phyloP scores from a whole-genome alignment of 1,140 invertebrate species.

The Lycorma delicatula region DNA sequence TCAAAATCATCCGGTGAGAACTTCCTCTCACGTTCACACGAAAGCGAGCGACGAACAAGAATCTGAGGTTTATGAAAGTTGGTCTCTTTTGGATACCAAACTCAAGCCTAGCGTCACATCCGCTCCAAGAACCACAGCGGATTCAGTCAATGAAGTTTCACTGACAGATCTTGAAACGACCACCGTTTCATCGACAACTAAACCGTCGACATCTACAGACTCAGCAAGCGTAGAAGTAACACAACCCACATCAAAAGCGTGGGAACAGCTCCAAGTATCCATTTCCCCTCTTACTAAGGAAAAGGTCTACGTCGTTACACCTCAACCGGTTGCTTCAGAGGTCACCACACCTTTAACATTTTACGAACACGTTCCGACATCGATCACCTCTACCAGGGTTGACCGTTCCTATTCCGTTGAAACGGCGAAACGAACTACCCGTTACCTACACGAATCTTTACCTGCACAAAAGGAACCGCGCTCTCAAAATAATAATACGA shows the following conservation, averaged over 20 bases:
- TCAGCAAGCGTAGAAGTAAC: slow-evolving; percentile 2
- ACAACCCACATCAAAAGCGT: slow-evolving; percentile 33
- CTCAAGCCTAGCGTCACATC: slow-evolving; percentile 20
- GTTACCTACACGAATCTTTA: not conserved
- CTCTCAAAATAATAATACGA: too few species aligned
- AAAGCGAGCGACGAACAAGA: slow-evolving; percentile 17
- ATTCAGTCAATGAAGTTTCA: slow-evolving; percentile 23
- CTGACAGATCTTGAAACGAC: slow-evolving; percentile 18
- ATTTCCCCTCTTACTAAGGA: slow-evolving; percentile 62
- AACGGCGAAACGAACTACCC: not conserved
- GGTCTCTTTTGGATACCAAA: slow-evolving; percentile 26
- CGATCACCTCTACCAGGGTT: slow-evolving; percentile 10
- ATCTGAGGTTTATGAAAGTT: slow-evolving; percentile 18
- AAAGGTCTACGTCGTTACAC: slow-evolving; percentile 68
- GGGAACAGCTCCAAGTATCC: slow-evolving; percentile 56
- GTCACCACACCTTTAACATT: slow-evolving; percentile 19
- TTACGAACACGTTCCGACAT: slow-evolving; percentile 17
- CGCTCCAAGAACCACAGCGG: too few species aligned
- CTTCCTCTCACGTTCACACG: slow-evolving; percentile 30
- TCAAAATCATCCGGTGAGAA: slow-evolving; percentile 32
- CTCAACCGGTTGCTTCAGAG: slow-evolving; percentile 40
- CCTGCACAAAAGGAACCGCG: too few species aligned
- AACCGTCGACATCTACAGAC: slow-evolving; percentile 1
- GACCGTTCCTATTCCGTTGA: slow-evolving; percentile 15
- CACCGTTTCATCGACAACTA: slow-evolving; percentile 27